These are phyloP conservation scores for Pardalotus punctatus DNA, from an alignment of 2,113 vertebrate species.

Conservation along the genomic window DNA sequence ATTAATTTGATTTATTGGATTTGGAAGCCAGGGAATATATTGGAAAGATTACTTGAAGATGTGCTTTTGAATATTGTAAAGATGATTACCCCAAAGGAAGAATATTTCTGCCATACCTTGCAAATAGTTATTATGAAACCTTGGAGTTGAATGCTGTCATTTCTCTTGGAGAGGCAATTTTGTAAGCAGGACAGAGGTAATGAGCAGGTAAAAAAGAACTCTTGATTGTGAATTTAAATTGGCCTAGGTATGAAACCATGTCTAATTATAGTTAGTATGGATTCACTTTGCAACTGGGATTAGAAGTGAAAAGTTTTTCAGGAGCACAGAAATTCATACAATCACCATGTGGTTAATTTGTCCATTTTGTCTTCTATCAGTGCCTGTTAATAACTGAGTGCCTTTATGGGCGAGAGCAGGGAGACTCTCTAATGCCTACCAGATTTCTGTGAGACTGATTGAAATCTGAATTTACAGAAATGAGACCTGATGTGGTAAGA, in stretches of 20 bases:
- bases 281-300: neutral
- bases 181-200: neutral
- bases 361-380: neutral
- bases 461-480: neutral
- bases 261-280: neutral
- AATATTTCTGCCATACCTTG: neutral
- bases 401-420: neutral
- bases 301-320: neutral
- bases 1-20: neutral
- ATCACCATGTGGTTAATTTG: neutral
- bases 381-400: neutral
- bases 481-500: neutral
- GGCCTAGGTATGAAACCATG: neutral
- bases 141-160: neutral
- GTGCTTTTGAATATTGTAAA: neutral
- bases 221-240: neutral
- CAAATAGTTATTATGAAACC: neutral
- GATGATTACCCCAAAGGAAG: neutral
- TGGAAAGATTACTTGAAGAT: neutral
- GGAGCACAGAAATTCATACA: neutral
- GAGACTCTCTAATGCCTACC: neutral
- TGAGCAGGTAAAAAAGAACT: neutral
- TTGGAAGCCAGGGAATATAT: neutral
- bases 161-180: neutral
- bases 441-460: neutral